Base-by-base conservation (phyloP, 2,888 invertebrate genomes). In the Diplazon laetatorius region DNA sequence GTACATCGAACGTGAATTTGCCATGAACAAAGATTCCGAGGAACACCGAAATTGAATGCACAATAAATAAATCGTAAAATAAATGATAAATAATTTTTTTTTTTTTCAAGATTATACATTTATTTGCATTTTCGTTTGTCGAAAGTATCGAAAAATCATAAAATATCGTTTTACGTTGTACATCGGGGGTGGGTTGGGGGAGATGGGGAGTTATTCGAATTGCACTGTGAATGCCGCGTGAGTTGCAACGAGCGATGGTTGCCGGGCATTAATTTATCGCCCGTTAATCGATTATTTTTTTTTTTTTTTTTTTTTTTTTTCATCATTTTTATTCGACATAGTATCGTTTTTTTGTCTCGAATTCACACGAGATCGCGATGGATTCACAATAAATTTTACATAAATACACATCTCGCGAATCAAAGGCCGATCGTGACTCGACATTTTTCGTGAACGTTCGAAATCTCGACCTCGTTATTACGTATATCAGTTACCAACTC, bases 321-420 rank as follows among this genome's bases (percentile, higher is more conserved):
- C 20, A 6, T 30, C 6, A 5, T 30, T 6, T 30, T 30, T 30
- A n/a, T n/a, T n/a, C n/a, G n/a, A n/a, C n/a, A n/a, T 46, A 39
- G 65, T 50, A n/a, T 44, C 59, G n/a, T 48, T 69, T 63, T 59
- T 68, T 62, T 44, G 37, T 73, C 65, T 42, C 42, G 12, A 48
- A 60, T 50, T 59, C 65, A 69, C 79, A 60, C 73, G 75, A 69
- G 72, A 78, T 82, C 66, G 75, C 65, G 68, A 55, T 68, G 60
- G 76, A 73, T 63, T 75, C 69, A 82, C 78, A 80, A 81, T 76
- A 78, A n/a, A 78, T 81, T 81, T 88, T 88, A 88, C 84, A 88
- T 87, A 89, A 89, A 90, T 88, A 89, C 89, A 89, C 90, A 86
- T 89, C 85, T 86, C 85, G 85, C 86, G 86, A 86, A 86, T 87